These are phyloP conservation scores for Danio rerio DNA, from an alignment of 2,113 vertebrate species.

Conservation along the genomic window DNA sequence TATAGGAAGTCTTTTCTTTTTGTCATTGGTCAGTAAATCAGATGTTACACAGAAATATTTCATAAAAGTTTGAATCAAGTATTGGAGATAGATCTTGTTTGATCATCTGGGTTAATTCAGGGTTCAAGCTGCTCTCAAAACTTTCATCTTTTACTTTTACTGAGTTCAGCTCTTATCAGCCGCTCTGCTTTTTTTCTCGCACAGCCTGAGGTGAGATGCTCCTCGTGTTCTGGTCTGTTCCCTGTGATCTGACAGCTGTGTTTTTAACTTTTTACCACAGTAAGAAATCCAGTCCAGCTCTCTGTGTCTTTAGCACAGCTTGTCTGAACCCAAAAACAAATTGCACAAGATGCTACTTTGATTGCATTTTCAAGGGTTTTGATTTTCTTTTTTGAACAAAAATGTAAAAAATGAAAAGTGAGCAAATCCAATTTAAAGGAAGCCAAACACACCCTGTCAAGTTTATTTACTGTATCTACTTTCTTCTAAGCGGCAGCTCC, in stretches of 20 bases:
- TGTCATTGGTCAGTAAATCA: not conserved
- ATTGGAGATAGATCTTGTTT: not conserved
- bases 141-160: not conserved
- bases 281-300: conserved; percentile 1
- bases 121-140: not conserved
- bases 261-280: conserved; percentile 12
- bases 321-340: conserved; percentile 20
- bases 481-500: too few relatives aligned
- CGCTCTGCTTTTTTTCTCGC: not conserved
- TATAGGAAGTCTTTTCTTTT: not conserved
- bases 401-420: not conserved
- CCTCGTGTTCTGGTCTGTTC: conserved; percentile 26
- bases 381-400: not conserved
- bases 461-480: too few relatives aligned
- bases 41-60: not conserved
- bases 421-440: conserved; percentile 32
- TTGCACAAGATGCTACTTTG: conserved; percentile 44
- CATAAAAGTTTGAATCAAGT: not conserved
- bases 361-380: conserved; percentile 5
- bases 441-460: too few relatives aligned
- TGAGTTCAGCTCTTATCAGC: conserved; percentile 33
- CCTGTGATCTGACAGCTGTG: conserved; percentile 28
- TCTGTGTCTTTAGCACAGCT: conserved; percentile 16
- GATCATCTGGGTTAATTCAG: not conserved
- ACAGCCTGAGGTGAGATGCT: conserved; percentile 44